phyloP scores from a whole-genome alignment of 2,113 vertebrate species.

The Bombycilla garrulus region DNA sequence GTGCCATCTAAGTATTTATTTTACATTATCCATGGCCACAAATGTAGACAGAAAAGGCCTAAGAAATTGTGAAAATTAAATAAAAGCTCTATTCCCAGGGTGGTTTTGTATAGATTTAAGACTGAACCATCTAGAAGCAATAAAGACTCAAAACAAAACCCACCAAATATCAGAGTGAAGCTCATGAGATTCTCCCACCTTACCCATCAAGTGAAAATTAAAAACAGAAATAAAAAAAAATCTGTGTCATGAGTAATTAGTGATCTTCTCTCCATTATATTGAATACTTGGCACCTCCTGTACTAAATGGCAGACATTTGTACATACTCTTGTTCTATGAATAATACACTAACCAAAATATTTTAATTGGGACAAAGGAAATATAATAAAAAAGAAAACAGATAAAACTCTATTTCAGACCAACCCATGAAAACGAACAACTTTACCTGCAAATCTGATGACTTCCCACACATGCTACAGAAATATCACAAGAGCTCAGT shows the following conservation, averaged over 20 bases:
- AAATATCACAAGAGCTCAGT: background rate
- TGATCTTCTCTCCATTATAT: background rate
- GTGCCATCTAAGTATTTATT: background rate
- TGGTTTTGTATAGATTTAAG: background rate
- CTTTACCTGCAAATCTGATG: background rate
- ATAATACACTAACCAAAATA: background rate
- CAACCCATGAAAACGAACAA: background rate
- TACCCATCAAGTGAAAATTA: background rate
- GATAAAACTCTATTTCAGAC: background rate
- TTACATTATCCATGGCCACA: background rate
- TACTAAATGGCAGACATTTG: background rate
- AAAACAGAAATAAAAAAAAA: background rate
- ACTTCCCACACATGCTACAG: background rate
- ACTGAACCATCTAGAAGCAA: background rate
- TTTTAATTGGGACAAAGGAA: background rate
- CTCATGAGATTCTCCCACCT: background rate
- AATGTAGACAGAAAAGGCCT: background rate
- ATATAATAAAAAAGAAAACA: background rate
- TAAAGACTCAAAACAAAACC: background rate
- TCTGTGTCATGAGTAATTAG: background rate
- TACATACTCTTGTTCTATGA: background rate
- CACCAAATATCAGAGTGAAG: background rate
- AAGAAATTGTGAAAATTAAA: background rate
- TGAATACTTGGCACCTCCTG: background rate
- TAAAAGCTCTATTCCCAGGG: background rate